Base-by-base conservation (phyloP, 92 coral and sea anemone genomes). In the Epizoanthus scotinus region DNA sequence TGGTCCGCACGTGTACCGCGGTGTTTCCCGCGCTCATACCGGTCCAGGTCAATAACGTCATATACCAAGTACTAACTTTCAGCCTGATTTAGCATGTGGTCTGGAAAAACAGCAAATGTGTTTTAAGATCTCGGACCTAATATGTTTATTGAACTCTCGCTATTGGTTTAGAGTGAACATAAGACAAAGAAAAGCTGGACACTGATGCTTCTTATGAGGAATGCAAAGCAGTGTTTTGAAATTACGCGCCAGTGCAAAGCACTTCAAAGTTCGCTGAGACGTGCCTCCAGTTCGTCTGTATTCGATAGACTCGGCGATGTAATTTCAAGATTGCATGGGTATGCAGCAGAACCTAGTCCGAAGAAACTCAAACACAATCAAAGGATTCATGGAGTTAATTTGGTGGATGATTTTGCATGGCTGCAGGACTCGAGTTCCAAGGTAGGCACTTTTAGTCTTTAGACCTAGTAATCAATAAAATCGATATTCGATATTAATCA, bases 321-420 rank as follows among this genome's bases (percentile, higher is more conserved):
- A 9, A 40, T 73, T 27, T 64, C 79, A 6, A 19, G 88, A 53
- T 80, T 92, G 56, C 89, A 91, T 47, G 79, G 65, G 28, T 78
- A 86, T 64, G 78, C 68, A 4, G 63, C 82, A 29, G 86, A 84
- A 60, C 97, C 97, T 25, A 61, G 67, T 20, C 83, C 94, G 6
- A 87, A 83, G 75, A 83, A 56, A 77, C 71, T 84, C 12, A 71
- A 83, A 64, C 84, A 55, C 71, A 56, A 31, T 67, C 85, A 82
- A 42, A 84, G 63, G 22, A 19, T 92, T 2, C 94, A 92, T 74
- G 97, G 97, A n/a, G 90, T 82, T 70, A 85, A 84, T 50, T 73
- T 92, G 28, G 80, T 84, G 36, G 98, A 94, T 72, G 90, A 94
- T 70, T 91, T 87, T 77, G 63, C 90, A 15, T 94, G 98, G 98